Percentiles rank a stretch among this genome's conserved stretches.
Evolutionary conservation across 2,888 invertebrate genomes (phyloP).

Genomic region (Melinaea marsaeus): DNA sequence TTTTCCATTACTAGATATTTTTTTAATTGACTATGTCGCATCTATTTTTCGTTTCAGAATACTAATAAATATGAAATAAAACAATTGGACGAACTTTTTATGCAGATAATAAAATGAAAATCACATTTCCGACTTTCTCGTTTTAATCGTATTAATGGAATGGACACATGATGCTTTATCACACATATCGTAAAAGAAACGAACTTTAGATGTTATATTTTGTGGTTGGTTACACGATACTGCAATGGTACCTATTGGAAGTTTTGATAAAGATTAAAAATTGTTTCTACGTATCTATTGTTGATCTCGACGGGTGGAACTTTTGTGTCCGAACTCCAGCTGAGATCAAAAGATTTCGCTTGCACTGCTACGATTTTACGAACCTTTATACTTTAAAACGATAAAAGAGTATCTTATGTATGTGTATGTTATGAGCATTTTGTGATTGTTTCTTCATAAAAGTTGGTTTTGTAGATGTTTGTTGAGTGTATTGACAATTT

Average conservation of each 20-base stretch:
- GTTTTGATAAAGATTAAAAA: conserved; percentile 76
- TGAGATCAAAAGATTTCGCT: conserved; percentile 61
- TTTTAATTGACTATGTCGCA: not conserved
- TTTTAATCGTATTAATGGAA: not conserved
- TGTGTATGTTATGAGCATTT: conserved; percentile 10
- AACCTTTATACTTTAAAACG: conserved; percentile 19
- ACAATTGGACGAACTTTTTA: too few relatives aligned
- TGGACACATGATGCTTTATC: not conserved
- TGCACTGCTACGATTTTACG: conserved; percentile 57
- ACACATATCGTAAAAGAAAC: not conserved
- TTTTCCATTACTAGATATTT: not conserved
- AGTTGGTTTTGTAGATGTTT: not conserved
- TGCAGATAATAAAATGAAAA: too few relatives aligned
- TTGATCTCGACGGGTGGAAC: conserved; percentile 61
- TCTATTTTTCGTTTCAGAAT: not conserved
- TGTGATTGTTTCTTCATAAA: conserved; percentile 1
- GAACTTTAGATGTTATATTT: conserved; percentile 3
- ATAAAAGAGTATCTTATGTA: conserved; percentile 12
- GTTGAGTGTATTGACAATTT: conserved; percentile 6
- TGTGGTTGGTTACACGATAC: conserved; percentile 35
- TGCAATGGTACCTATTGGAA: conserved; percentile 49
- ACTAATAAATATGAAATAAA: too few relatives aligned
- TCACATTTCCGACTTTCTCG: too few relatives aligned
- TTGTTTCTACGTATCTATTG: conserved; percentile 70
- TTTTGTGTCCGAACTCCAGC: conserved; percentile 66